Conservation (phyloP, 2,113 vertebrate genomes). For the Chrysemys picta region DNA sequence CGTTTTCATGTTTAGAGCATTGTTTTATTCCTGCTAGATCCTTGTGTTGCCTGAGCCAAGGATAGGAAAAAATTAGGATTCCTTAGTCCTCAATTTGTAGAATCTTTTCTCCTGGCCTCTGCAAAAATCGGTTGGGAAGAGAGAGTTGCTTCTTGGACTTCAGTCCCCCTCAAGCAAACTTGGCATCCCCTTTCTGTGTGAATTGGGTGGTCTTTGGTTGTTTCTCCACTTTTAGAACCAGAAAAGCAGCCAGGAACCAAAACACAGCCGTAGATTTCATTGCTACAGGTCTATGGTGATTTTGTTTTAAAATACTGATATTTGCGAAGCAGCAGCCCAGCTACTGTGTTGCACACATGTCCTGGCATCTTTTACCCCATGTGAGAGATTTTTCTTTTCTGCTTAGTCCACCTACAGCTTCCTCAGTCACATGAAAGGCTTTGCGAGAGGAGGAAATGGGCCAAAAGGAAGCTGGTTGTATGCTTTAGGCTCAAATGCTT, state of each 20-base stretch:
- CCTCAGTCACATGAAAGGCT: background rate
- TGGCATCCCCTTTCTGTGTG: constrained; percentile 9
- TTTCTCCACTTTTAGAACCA: constrained; percentile 72
- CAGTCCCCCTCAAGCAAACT: background rate
- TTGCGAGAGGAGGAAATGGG: background rate
- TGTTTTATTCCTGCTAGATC: background rate
- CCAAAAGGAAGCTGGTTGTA: background rate
- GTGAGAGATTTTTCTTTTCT: background rate
- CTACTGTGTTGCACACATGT: background rate
- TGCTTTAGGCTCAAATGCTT: background rate
- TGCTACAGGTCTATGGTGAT: constrained; percentile 12
- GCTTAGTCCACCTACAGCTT: background rate
- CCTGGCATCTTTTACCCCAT: background rate
- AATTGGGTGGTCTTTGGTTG: background rate
- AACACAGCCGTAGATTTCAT: constrained; percentile 71
- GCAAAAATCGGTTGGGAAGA: constrained; percentile 28
- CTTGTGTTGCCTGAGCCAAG: background rate
- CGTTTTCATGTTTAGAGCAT: background rate
- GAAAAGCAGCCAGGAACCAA: constrained; percentile 67
- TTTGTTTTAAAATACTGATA: background rate
- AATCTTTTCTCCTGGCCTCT: background rate
- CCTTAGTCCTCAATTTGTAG: background rate
- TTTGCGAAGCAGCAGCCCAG: background rate
- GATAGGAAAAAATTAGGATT: background rate
- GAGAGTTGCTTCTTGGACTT: constrained; percentile 18